Percentiles rank a stretch among this genome's conserved stretches.
phyloP scores from a whole-genome alignment of 2,888 invertebrate species.

The Neocrepidodera transversa region DNA sequence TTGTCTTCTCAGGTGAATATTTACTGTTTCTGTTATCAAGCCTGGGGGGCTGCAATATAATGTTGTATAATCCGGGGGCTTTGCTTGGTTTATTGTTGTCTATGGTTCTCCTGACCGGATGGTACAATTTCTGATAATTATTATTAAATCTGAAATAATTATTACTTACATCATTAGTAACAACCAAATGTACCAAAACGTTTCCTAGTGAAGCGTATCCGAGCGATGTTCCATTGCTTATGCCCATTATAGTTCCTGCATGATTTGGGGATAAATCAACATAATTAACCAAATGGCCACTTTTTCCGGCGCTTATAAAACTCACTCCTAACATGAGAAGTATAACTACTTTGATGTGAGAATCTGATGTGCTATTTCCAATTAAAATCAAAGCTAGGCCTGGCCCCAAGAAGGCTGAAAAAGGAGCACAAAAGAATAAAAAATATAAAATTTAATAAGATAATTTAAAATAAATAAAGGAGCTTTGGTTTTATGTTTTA shows the following conservation, averaged over 20 bases:
- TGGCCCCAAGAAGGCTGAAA: slow-evolving; percentile 8
- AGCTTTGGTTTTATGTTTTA: no score
- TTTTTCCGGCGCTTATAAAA: slow-evolving; percentile 75
- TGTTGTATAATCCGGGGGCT: no score
- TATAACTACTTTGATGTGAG: slow-evolving; percentile 63
- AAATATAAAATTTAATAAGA: no score
- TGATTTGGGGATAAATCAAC: slow-evolving; percentile 85
- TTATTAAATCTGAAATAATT: neutral
- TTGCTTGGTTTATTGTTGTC: no score
- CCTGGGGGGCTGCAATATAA: no score
- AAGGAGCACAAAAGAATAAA: no score
- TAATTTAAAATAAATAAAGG: no score
- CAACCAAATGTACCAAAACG: slow-evolving; percentile 72
- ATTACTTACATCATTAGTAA: slow-evolving; percentile 49
- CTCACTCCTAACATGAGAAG: slow-evolving; percentile 75
- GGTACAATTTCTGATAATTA: no score
- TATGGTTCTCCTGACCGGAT: no score
- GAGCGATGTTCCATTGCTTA: slow-evolving; percentile 78
- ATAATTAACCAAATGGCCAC: slow-evolving; percentile 79
- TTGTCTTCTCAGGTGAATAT: no score
- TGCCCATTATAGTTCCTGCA: slow-evolving; percentile 83
- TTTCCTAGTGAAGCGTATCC: slow-evolving; percentile 81
- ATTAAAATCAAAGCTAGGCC: neutral
- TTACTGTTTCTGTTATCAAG: no score
- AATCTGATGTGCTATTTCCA: neutral